Conservation (phyloP, 2,113 vertebrate species). For the Syngnathus typhle region DNA sequence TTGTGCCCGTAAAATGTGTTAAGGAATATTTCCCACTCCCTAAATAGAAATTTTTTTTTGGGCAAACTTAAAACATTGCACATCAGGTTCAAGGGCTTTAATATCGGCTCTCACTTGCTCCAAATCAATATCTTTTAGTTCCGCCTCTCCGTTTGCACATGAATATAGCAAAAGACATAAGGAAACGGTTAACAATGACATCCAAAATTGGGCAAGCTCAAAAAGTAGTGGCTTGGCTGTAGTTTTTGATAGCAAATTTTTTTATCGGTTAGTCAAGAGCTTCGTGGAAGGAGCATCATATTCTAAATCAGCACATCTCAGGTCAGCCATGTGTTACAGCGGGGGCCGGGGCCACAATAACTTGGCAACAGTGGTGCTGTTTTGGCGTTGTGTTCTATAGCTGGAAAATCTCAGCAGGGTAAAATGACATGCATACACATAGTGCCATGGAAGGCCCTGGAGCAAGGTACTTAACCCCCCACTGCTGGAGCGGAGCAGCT, state of each 20-base stretch:
- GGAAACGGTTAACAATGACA: not conserved
- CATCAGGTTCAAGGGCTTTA: not conserved
- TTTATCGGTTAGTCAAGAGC: not conserved
- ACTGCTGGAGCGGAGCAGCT: conserved; percentile 50
- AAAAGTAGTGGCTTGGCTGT: not conserved
- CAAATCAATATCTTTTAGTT: not conserved
- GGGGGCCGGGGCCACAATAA: conserved; percentile 34
- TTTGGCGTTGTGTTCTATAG: conserved; percentile 37
- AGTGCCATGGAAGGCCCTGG: conserved; percentile 45
- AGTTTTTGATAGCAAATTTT: not conserved
- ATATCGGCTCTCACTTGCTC: not conserved
- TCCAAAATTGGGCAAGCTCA: not conserved
- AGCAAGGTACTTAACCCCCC: conserved; percentile 63
- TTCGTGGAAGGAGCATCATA: not conserved
- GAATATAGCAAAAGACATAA: not conserved
- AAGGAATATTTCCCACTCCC: not conserved
- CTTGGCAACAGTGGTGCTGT: conserved; percentile 47
- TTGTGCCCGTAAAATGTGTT: not conserved
- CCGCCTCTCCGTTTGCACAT: not conserved
- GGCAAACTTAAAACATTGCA: not conserved
- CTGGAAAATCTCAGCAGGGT: conserved; percentile 32
- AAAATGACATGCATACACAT: conserved; percentile 29
- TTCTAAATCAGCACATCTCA: conserved; percentile 11
- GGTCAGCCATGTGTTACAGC: conserved; percentile 4
- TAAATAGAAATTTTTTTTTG: not conserved